Evolutionary conservation across 2,113 vertebrate species (phyloP).

Genomic region (Lichenostomus cassidix): DNA sequence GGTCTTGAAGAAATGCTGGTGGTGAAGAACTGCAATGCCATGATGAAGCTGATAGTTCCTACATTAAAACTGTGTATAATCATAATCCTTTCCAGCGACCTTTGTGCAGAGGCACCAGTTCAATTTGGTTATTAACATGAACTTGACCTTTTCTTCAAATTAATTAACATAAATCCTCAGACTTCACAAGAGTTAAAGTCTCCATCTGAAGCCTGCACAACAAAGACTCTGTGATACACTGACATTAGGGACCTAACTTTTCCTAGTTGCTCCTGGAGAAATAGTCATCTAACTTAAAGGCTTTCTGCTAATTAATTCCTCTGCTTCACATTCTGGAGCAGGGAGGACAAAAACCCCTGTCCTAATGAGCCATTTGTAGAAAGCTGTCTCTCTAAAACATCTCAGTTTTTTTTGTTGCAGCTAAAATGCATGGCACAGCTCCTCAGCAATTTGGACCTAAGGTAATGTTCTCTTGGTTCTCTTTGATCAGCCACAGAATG

Average conservation of each 20-base stretch:
- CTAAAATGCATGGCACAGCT: fast-evolving
- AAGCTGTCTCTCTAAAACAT: background rate
- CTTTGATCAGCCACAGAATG: background rate
- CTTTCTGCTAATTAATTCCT: conserved; percentile 22
- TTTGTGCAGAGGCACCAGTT: background rate
- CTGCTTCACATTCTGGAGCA: background rate
- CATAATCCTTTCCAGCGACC: background rate
- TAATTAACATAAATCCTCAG: background rate
- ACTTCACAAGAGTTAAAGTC: background rate
- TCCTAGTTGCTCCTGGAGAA: background rate
- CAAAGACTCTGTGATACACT: background rate
- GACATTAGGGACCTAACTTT: background rate
- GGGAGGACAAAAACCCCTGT: background rate
- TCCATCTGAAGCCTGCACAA: background rate
- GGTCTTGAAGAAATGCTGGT: background rate
- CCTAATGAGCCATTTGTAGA: background rate
- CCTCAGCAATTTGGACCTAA: background rate
- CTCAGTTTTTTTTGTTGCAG: background rate
- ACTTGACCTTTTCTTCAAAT: conserved; percentile 33
- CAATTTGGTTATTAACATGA: background rate
- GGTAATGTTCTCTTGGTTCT: background rate
- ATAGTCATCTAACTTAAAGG: background rate
- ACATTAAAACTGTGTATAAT: background rate
- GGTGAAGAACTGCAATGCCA: background rate
- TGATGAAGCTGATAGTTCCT: background rate